Evolutionary conservation across 1,140 invertebrate species (phyloP).

Genomic region (Trachymyrmex septentrionalis): DNA sequence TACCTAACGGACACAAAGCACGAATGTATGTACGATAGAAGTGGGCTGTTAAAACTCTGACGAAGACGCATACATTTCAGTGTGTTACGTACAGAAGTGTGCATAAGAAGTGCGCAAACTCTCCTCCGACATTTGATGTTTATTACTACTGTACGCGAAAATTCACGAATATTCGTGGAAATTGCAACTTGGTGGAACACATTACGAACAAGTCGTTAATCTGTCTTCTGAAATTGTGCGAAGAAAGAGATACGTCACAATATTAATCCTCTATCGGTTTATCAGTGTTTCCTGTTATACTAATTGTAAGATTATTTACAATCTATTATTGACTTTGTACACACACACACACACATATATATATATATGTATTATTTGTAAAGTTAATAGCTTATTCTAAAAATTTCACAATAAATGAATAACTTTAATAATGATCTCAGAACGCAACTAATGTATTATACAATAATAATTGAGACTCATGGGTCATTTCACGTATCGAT

Average conservation of each 20-base stretch:
- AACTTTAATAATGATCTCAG: constrained; percentile 8
- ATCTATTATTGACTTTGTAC: neutral
- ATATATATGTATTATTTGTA: neutral
- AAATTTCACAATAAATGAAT: neutral
- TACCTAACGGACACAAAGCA: constrained; percentile 17
- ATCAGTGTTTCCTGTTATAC: neutral
- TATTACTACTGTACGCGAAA: neutral
- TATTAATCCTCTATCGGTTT: neutral
- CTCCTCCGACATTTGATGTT: constrained; percentile 19
- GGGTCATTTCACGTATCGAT: neutral
- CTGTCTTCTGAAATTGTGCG: neutral
- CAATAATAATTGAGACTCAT: neutral
- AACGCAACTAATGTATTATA: neutral
- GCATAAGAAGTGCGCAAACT: neutral
- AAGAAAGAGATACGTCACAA: neutral
- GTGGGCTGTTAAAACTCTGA: constrained; percentile 27
- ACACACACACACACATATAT: too few relatives aligned
- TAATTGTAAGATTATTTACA: neutral
- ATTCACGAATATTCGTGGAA: neutral
- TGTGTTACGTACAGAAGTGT: neutral
- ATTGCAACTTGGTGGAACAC: neutral
- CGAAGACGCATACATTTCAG: neutral
- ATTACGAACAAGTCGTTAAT: neutral
- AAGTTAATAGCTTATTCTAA: neutral
- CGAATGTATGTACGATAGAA: constrained; percentile 7